These are phyloP conservation scores for Galaxea fascicularis DNA, from an alignment of 92 coral and sea anemone genomes.

Conservation along the genomic window DNA sequence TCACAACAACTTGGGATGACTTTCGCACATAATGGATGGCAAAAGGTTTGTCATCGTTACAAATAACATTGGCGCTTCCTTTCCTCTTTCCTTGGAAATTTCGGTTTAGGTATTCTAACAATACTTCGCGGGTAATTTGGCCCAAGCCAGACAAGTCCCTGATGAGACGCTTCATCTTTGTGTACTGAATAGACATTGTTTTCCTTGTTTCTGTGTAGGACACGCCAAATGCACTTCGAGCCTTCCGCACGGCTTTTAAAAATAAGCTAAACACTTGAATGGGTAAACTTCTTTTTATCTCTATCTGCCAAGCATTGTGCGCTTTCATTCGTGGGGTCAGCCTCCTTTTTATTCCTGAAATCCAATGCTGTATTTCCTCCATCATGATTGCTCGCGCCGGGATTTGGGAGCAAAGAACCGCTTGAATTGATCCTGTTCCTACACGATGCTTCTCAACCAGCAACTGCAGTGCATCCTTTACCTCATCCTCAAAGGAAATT, in stretches of 20 bases:
- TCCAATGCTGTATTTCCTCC: too few relatives aligned
- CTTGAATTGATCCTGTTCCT: constrained; percentile 30
- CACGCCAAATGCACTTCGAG: too few relatives aligned
- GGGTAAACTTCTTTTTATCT: too few relatives aligned
- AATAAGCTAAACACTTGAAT: too few relatives aligned
- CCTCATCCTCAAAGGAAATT: constrained; percentile 49
- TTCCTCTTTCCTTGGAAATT: constrained; percentile 45
- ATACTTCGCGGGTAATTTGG: constrained; percentile 31
- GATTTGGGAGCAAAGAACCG: constrained; percentile 46
- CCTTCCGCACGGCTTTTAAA: too few relatives aligned
- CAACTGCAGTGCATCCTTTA: constrained; percentile 20
- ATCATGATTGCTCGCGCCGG: too few relatives aligned
- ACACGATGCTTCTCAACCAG: constrained; percentile 45
- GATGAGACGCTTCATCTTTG: constrained; percentile 53
- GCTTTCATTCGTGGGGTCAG: too few relatives aligned
- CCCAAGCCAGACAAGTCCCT: constrained; percentile 64
- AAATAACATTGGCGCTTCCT: constrained; percentile 48
- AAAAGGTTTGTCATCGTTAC: constrained; percentile 56
- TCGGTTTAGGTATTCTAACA: constrained; percentile 28
- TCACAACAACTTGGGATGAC: constrained; percentile 47
- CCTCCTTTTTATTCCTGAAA: too few relatives aligned
- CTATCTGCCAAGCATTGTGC: too few relatives aligned
- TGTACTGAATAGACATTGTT: too few relatives aligned
- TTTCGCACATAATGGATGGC: constrained; percentile 42
- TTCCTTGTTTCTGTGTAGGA: too few relatives aligned